A percentile compares a stretch with the other conserved stretches of the same genome.
Evolutionary conservation across 2,113 vertebrate species (phyloP).

Genomic region (Oceanites oceanicus): DNA sequence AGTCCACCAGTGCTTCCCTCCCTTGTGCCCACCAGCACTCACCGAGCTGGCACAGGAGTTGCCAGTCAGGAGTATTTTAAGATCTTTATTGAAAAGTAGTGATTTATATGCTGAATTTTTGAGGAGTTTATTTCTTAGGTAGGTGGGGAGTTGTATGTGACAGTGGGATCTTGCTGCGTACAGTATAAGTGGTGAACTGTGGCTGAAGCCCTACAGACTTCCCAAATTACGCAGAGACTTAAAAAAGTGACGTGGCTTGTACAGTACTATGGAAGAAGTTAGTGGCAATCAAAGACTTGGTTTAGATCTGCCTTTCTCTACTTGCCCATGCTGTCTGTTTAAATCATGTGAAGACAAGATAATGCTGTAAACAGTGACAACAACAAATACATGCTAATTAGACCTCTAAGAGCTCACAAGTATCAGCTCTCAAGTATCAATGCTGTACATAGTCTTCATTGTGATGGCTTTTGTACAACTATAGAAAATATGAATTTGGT

Average conservation of each 20-base stretch:
- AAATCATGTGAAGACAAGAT: not conserved
- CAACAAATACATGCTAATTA: not conserved
- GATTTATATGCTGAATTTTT: not conserved
- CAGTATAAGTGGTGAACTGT: not conserved
- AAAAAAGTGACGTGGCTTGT: not conserved
- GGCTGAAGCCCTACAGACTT: not conserved
- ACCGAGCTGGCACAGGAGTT: not conserved
- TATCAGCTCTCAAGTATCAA: not conserved
- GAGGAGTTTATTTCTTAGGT: not conserved
- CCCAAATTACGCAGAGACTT: rapidly evolving
- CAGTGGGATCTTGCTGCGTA: not conserved
- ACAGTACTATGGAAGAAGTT: not conserved
- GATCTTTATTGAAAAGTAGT: not conserved
- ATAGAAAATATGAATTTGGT: rapidly evolving
- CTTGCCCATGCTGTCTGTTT: not conserved
- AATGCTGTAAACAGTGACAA: not conserved
- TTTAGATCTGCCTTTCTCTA: not conserved
- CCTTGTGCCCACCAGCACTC: not conserved
- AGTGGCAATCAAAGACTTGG: rapidly evolving
- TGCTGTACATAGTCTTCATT: rapidly evolving
- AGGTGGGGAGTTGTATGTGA: rapidly evolving
- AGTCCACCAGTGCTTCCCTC: not conserved
- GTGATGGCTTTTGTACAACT: not conserved
- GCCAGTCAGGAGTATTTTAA: not conserved
- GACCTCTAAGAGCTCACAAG: not conserved